Evolutionary conservation across 2,797 vertebrate genomes (phyloP).

Genomic region (Numenius phaeopus): DNA sequence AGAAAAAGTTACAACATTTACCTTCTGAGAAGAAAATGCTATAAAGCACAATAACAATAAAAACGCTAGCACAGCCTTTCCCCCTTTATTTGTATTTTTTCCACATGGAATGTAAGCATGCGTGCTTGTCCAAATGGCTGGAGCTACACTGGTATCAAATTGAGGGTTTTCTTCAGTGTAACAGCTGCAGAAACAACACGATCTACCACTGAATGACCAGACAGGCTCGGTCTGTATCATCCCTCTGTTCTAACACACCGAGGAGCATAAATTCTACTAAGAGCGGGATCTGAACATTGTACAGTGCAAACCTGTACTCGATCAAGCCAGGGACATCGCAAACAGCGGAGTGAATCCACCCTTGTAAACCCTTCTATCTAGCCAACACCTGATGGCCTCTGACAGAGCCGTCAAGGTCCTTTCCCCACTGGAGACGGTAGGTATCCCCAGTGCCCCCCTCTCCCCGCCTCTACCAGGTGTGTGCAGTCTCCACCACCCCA

Average conservation of each 20-base stretch:
- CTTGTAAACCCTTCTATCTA: slow-evolving; percentile 48
- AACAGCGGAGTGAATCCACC: slow-evolving; percentile 29
- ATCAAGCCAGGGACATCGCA: slow-evolving; percentile 81
- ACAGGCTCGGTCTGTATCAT: not conserved
- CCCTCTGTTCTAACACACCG: not conserved
- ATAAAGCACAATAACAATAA: not conserved
- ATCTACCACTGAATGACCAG: not conserved
- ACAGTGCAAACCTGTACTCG: slow-evolving; percentile 16
- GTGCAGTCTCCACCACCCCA: slow-evolving; percentile 80
- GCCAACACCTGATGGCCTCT: slow-evolving; percentile 22
- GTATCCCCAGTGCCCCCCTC: slow-evolving; percentile 33
- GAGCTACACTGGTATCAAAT: not conserved
- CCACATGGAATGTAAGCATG: not conserved
- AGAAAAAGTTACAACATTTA: not conserved
- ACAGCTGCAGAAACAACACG: not conserved
- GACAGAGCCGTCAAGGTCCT: not conserved
- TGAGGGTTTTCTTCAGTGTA: not conserved
- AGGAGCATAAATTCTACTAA: not conserved
- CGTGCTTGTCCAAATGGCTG: not conserved
- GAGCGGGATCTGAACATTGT: slow-evolving; percentile 68
- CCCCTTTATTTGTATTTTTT: not conserved
- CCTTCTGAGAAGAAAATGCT: not conserved
- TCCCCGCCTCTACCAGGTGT: slow-evolving; percentile 63
- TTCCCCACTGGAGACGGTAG: slow-evolving; percentile 50
- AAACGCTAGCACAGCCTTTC: not conserved